Evolutionary conservation across 2,797 vertebrate genomes (phyloP).

Genomic region (Pangasius macronema): DNA sequence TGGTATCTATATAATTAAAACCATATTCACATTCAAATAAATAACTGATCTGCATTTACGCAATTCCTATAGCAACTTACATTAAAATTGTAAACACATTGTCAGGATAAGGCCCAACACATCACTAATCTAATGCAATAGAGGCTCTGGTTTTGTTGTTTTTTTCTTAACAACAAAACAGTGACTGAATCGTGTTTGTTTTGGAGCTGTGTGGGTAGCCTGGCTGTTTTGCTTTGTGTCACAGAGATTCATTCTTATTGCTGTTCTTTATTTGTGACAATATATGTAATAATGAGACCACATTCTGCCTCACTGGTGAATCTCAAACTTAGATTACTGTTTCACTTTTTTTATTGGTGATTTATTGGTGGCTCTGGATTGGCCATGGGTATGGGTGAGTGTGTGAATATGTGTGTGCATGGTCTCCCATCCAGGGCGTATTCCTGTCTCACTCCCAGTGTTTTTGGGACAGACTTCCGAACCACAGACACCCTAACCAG

Average conservation of each 20-base stretch:
- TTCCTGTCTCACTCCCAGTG: neutral
- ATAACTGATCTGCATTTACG: neutral
- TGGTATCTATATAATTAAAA: neutral
- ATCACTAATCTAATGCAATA: neutral
- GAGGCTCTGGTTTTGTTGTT: neutral
- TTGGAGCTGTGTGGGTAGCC: conserved; percentile 94
- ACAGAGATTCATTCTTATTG: neutral
- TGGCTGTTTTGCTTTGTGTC: conserved; percentile 68
- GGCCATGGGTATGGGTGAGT: neutral
- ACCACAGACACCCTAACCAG: neutral
- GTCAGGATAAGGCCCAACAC: neutral
- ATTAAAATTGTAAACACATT: neutral
- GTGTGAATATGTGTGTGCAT: neutral
- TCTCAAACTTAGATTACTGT: neutral
- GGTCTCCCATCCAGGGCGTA: neutral
- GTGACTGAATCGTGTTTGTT: conserved; percentile 96
- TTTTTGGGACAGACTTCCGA: neutral
- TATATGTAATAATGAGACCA: neutral
- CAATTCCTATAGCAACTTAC: neutral
- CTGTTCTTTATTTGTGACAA: neutral
- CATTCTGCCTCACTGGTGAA: neutral
- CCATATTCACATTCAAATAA: neutral
- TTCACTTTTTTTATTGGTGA: neutral
- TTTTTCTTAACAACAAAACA: conserved; percentile 83
- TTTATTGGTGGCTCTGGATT: neutral